These are phyloP conservation scores for Cydia strobilella DNA, from an alignment of 1,140 invertebrate genomes.

Conservation along the genomic window DNA sequence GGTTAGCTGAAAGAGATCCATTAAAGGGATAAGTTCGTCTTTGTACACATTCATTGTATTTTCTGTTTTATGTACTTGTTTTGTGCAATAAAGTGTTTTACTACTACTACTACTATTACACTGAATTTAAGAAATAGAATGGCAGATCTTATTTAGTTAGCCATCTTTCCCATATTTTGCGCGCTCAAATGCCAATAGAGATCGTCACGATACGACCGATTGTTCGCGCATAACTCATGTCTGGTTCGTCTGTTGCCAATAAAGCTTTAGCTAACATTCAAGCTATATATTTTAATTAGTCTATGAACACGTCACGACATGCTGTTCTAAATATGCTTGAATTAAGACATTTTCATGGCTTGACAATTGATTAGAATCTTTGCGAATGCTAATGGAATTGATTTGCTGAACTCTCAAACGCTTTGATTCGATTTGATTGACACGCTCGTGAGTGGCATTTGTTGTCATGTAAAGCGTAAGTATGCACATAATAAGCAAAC, in stretches of 20 bases:
- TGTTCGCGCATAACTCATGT: slow-evolving; percentile 10
- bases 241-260: slow-evolving; percentile 8
- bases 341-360: slow-evolving; percentile 34
- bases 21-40: no score
- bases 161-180: slow-evolving; percentile 40
- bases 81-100: no score
- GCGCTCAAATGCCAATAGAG: slow-evolving; percentile 36
- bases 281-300: slow-evolving; percentile 21
- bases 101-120: background rate
- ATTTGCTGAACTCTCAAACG: slow-evolving; percentile 19
- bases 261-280: background rate
- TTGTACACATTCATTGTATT: no score
- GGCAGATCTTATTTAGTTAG: slow-evolving; percentile 29
- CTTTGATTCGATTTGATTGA: slow-evolving; percentile 45
- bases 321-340: slow-evolving; percentile 27
- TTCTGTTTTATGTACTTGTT: no score
- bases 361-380: slow-evolving; percentile 33
- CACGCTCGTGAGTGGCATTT: slow-evolving; percentile 39
- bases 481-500: slow-evolving; percentile 44
- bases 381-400: slow-evolving; percentile 36
- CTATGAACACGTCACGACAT: slow-evolving; percentile 21
- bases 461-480: slow-evolving; percentile 35
- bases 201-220: slow-evolving; percentile 11
- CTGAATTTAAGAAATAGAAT: background rate
- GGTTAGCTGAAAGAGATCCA: no score